These are phyloP conservation scores for Rhegmatorhina hoffmannsi DNA, from an alignment of 2,113 vertebrate species.

Conservation along the genomic window DNA sequence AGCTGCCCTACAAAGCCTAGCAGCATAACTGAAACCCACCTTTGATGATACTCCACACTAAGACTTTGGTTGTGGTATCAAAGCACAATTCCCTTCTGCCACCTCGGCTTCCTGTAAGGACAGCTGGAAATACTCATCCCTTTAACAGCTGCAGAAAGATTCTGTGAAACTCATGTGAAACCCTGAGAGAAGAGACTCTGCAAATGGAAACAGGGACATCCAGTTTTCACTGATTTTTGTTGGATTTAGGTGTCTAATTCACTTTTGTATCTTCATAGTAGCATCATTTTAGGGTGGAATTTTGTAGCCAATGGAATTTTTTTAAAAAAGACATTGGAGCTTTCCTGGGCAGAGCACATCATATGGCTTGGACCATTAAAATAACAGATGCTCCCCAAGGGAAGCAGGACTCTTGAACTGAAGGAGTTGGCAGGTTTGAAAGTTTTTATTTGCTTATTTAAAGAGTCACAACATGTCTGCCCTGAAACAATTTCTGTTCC, in stretches of 20 bases:
- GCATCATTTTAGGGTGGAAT: neutral
- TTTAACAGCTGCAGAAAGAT: conserved; percentile 41
- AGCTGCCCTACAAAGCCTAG: neutral
- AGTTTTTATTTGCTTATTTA: conserved; percentile 8
- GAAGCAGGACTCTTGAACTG: neutral
- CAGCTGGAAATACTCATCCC: conserved; percentile 26
- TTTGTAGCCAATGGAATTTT: neutral
- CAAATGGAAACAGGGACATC: neutral
- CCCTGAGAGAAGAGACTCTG: neutral
- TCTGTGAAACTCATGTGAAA: neutral
- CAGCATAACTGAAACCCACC: conserved; percentile 18
- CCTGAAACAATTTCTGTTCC: conserved; percentile 7
- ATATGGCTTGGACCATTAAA: neutral
- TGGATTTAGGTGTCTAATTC: neutral
- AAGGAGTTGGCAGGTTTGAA: neutral
- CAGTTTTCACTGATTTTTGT: neutral
- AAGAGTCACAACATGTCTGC: neutral
- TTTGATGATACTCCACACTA: neutral
- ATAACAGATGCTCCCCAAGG: neutral
- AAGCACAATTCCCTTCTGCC: neutral
- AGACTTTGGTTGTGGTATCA: neutral
- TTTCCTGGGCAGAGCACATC: neutral
- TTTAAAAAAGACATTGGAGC: neutral
- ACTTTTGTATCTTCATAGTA: neutral
- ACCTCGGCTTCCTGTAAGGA: conserved; percentile 8